Evolutionary conservation across 2,113 vertebrate genomes (phyloP), one percentile per base, ranked within the genome.

Genomic region (Calcarius ornatus): DNA sequence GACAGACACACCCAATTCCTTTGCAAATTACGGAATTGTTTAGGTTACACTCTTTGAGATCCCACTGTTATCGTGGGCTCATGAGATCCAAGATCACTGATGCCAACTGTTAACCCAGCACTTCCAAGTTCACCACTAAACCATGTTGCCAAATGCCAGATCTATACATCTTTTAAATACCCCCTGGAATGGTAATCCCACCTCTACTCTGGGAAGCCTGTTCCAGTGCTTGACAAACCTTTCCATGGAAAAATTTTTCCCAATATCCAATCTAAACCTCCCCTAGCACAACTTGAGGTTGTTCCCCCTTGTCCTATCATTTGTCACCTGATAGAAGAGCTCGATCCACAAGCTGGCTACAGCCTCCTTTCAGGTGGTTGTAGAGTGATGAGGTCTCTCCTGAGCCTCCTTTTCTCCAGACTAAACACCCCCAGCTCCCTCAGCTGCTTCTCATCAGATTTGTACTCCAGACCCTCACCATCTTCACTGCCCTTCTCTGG

Each of bases 331-430:
- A 24, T 5, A 47, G 30, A 82, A 54, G 47, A 61, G 40, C 15
- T 17, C 0, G 0, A 61, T 0, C 2, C 38, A n/a, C n/a, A 31
- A 31, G 2, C n/a, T 76, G 45, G 38, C 38, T 68, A 13, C 53
- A 61, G 0, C 9, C n/a, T 61, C 53, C 40, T 54, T 68, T 68
- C 70, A 61, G 47, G 9, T 3, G 15, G 16, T 19, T 61, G 17
- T 31, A 48, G 25, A 53, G 12, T 2, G 1, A 0, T 35, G 47
- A 37, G 12, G 63, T 21, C 45, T 22, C 45, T 19, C 30, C n/a
- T 48, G 31, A 83, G 22, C 54, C 40, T 42, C 25, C n/a, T 61
- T 24, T 69, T 28, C 21, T 63, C 40, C 30, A 69, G 21, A 10
- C 47, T 69, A 35, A 82, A 69, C n/a, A n/a, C 1, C 30, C 28